These are phyloP conservation scores for Odobenus rosmarus DNA, from an alignment of 2,113 vertebrate genomes.

Conservation along the genomic window DNA sequence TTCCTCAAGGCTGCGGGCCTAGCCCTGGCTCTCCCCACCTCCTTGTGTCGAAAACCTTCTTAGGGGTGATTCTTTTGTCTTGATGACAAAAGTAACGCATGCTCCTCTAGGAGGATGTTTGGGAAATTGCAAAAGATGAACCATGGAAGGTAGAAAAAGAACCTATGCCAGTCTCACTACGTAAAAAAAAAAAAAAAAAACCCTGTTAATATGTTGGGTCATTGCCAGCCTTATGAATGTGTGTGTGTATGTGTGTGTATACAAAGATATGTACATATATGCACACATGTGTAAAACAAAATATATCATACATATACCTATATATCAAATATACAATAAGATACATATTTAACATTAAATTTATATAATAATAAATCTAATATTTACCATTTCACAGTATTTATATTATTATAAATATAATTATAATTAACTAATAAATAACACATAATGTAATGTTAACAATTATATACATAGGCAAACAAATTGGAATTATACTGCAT, in stretches of 20 bases:
- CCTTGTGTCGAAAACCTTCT: neutral
- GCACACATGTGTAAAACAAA: neutral
- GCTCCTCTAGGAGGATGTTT: neutral
- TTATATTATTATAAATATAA: neutral
- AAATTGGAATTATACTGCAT: neutral
- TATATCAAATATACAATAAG: neutral
- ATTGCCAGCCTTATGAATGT: neutral
- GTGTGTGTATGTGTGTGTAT: neutral
- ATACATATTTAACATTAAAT: neutral
- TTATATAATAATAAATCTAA: neutral
- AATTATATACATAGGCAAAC: neutral
- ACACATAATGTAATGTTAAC: neutral
- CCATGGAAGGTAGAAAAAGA: neutral
- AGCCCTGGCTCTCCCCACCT: neutral
- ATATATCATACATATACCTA: neutral
- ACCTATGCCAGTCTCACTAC: neutral
- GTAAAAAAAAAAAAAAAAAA: neutral
- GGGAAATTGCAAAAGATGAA: neutral
- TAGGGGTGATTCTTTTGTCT: neutral
- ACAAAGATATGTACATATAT: fast-evolving
- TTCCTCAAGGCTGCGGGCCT: neutral
- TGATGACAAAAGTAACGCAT: neutral
- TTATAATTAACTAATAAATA: neutral
- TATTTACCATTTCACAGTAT: neutral
- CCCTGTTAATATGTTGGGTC: neutral